Evolutionary conservation across 2,797 vertebrate species (phyloP).

Genomic region (Eptatretus atami): DNA sequence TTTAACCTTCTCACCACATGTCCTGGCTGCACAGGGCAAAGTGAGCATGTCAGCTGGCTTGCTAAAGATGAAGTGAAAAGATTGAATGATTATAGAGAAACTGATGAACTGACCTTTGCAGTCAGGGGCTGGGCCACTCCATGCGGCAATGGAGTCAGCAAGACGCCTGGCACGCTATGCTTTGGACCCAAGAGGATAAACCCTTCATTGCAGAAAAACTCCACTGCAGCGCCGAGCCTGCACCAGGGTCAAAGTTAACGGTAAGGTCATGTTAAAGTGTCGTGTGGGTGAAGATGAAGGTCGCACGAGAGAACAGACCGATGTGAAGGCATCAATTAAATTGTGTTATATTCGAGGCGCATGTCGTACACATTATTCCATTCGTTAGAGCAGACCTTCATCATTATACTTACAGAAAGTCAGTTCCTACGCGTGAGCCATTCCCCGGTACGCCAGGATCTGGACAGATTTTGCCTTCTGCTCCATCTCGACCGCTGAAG

Average conservation of each 20-base stretch:
- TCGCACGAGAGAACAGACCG: not conserved
- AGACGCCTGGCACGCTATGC: constrained; percentile 80
- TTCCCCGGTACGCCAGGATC: constrained; percentile 93
- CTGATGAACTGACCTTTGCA: constrained; percentile 43
- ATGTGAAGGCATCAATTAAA: not conserved
- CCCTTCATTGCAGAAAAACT: constrained; percentile 73
- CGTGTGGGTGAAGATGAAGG: not conserved
- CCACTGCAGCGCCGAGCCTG: constrained; percentile 47
- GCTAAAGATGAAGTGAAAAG: too few relatives aligned
- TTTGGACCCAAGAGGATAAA: constrained; percentile 93
- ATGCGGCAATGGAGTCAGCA: constrained; percentile 84
- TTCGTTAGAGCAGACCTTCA: not conserved
- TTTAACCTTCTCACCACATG: constrained; percentile 58
- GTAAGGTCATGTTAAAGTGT: not conserved
- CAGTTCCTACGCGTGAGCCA: constrained; percentile 57
- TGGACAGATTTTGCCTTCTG: constrained; percentile 80
- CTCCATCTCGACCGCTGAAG: constrained; percentile 76
- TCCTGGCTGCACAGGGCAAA: constrained; percentile 31
- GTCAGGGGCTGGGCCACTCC: constrained; percentile 82
- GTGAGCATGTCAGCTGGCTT: constrained; percentile 8
- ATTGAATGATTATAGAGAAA: too few relatives aligned
- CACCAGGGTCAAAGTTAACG: constrained; percentile 8
- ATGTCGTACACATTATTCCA: not conserved
- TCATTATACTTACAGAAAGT: constrained; percentile 45
- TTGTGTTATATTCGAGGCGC: not conserved